Percentiles rank a stretch among this genome's conserved stretches.
Evolutionary conservation across 2,888 invertebrate genomes (phyloP).

Genomic region (Portevinia maculata): DNA sequence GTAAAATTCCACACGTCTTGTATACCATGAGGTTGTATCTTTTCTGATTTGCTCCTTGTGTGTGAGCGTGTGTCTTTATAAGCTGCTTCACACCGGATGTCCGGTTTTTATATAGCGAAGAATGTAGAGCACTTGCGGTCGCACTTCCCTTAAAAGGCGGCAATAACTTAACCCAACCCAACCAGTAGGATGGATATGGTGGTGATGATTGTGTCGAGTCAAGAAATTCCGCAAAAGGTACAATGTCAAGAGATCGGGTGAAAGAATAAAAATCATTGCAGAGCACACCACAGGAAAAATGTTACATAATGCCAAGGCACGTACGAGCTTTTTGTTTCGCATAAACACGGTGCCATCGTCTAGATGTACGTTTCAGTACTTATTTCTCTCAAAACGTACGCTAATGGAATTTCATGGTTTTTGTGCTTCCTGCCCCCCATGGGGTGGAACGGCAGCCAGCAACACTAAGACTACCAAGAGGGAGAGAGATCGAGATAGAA

Average conservation of each 20-base stretch:
- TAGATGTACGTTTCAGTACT: constrained; percentile 29
- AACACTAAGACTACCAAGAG: not conserved
- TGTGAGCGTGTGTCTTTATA: constrained; percentile 24
- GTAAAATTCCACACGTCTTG: constrained; percentile 47
- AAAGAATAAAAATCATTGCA: constrained; percentile 42
- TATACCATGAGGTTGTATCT: constrained; percentile 11
- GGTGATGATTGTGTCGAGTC: constrained; percentile 28
- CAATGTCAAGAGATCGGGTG: constrained; percentile 60
- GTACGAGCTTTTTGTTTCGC: constrained; percentile 53
- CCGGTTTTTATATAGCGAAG: constrained; percentile 61
- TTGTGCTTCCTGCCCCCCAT: constrained; percentile 7
- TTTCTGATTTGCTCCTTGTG: constrained; percentile 3
- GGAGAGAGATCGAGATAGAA: constrained; percentile 4
- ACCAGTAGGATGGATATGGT: constrained; percentile 2
- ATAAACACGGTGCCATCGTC: constrained; percentile 19
- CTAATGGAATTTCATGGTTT: constrained; percentile 52
- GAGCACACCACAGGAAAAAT: constrained; percentile 36
- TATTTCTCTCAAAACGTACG: constrained; percentile 40
- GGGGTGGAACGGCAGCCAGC: constrained; percentile 2
- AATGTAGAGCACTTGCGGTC: constrained; percentile 68
- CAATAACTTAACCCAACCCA: not conserved
- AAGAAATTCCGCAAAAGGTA: constrained; percentile 52
- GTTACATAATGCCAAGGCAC: constrained; percentile 49
- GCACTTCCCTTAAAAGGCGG: constrained; percentile 52
- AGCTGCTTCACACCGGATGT: constrained; percentile 67